phyloP scores from a whole-genome alignment of 2,888 invertebrate species.

The Thereva nobilitata region DNA sequence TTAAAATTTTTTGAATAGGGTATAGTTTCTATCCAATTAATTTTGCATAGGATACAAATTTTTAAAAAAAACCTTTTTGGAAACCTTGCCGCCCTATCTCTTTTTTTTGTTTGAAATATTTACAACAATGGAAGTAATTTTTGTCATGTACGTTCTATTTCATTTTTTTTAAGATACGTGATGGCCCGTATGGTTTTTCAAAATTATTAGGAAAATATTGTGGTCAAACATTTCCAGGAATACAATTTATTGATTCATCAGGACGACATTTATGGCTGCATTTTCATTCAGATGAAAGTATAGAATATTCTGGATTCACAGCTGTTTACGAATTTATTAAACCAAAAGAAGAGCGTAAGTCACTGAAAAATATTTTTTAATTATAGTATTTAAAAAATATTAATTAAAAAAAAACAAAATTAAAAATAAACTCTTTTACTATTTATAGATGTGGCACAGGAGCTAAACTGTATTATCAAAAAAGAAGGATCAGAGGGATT shows the following conservation, averaged over 20 bases:
- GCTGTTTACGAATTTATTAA: constrained; percentile 73
- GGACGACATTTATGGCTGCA: constrained; percentile 77
- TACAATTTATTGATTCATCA: constrained; percentile 66
- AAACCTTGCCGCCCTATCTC: background rate
- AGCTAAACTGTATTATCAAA: constrained; percentile 65
- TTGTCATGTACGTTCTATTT: constrained; percentile 5
- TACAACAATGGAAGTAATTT: background rate
- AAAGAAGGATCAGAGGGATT: constrained; percentile 62
- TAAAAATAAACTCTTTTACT: too few relatives aligned
- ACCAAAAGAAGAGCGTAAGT: constrained; percentile 64
- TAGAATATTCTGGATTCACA: constrained; percentile 77
- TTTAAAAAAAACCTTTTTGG: too few relatives aligned
- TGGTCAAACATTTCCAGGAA: constrained; percentile 71
- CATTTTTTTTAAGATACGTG: constrained; percentile 63
- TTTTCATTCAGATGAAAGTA: constrained; percentile 79
- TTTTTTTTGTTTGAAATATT: background rate
- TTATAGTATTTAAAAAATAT: too few relatives aligned
- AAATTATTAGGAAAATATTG: constrained; percentile 70
- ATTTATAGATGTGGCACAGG: constrained; percentile 51
- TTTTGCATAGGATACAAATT: too few relatives aligned
- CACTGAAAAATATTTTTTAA: too few relatives aligned
- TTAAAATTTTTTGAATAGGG: too few relatives aligned
- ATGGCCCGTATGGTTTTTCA: constrained; percentile 79
- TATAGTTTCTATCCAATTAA: too few relatives aligned
- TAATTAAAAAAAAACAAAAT: too few relatives aligned